These are phyloP conservation scores for Orius laevigatus DNA, from an alignment of 1,140 invertebrate genomes.

Conservation along the genomic window DNA sequence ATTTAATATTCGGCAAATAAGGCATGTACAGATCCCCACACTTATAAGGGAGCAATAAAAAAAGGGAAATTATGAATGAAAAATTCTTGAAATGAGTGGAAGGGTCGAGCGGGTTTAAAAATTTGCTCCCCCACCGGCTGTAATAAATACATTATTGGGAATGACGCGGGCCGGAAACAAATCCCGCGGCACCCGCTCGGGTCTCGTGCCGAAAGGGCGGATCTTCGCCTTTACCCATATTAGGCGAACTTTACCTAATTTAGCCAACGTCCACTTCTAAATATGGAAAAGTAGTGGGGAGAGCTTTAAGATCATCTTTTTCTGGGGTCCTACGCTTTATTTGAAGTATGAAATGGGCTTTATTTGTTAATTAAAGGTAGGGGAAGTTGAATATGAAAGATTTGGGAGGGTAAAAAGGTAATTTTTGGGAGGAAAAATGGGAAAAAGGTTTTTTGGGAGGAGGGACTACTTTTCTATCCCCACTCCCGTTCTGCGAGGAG, in stretches of 20 bases:
- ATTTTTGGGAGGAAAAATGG: too few relatives aligned
- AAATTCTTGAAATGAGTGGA: constrained; percentile 1
- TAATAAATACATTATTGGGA: not conserved
- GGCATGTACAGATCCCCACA: not conserved
- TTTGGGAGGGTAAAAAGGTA: not conserved
- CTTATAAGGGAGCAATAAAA: constrained; percentile 1
- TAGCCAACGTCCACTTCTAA: constrained; percentile 26
- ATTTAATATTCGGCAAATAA: too few relatives aligned
- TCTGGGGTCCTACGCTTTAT: constrained; percentile 9
- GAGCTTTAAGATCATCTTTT: constrained; percentile 2
- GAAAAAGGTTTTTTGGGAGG: not conserved
- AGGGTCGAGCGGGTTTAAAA: not conserved
- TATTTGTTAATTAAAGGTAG: too few relatives aligned
- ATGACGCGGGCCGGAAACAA: not conserved
- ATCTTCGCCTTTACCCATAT: constrained; percentile 24
- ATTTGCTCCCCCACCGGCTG: not conserved
- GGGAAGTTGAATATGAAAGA: not conserved
- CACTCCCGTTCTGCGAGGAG: constrained; percentile 12
- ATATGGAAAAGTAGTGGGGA: constrained; percentile 23
- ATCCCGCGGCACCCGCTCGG: not conserved
- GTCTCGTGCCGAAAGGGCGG: constrained; percentile 17
- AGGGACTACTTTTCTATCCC: constrained; percentile 17
- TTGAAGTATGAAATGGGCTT: constrained; percentile 9
- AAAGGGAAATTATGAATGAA: not conserved
- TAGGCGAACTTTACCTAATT: constrained; percentile 28